Evolutionary conservation across 2,113 vertebrate species (phyloP), one percentile per base, ranked within the genome.

Genomic region (Istiophorus platypterus): DNA sequence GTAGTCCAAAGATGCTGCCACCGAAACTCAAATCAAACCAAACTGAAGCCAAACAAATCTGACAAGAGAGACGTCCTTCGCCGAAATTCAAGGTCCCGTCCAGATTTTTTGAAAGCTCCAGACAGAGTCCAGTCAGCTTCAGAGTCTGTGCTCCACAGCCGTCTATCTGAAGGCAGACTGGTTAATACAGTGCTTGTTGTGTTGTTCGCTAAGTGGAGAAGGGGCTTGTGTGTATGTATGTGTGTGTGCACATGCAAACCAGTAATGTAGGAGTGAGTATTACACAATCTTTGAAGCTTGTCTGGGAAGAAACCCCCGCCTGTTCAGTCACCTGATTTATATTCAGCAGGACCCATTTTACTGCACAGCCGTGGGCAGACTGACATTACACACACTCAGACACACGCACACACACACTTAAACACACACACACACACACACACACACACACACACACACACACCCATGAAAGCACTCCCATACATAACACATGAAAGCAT

Each of bases 321-420:
- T 94, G 93, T 94, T 92, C 91, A 91, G 93, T 94, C 93, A 95
- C 94, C 95, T 95, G 93, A 94, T 96, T 96, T 95, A 95, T 93
- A 96, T 95, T 94, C 95, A 94, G 89, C 78, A 76, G 66, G 74
- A 84, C 76, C 84, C 91, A 94, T 95, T 95, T 87, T 85, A 88
- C 81, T 89, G 87, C 80, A 86, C 72, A 26, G 90, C 94, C 82
- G 95, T 95, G 94, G 95, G 95, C 92, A 89, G 93, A 64, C 91
- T 91, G 85, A 88, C 87, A 88, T 87, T 85, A 86, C 54, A 82
- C 47, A 71, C 66, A 80, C 76, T 69, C 70, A 80, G 68, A 71
- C 63, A 61, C 65, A 58, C 20, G 65, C 73, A 56, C 42, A 90
- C 72, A 75, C 72, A 34, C 31, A 34, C 31, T 3, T 6, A 34